These are phyloP conservation scores for Knipowitschia caucasica DNA, from an alignment of 2,797 vertebrate species.

Conservation along the genomic window DNA sequence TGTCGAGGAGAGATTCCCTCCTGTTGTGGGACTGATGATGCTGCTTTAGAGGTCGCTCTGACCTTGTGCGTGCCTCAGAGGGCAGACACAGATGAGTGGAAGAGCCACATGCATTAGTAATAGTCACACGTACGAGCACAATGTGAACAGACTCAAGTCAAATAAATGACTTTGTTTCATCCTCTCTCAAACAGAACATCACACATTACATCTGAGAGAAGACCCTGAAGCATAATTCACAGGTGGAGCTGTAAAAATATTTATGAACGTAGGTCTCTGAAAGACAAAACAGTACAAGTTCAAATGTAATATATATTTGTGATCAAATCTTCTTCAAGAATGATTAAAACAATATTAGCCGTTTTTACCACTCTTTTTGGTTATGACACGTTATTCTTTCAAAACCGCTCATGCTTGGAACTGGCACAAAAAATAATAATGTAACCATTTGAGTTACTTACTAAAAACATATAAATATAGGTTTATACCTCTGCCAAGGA, in stretches of 20 bases:
- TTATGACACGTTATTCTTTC: not conserved
- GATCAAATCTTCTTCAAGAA: no score
- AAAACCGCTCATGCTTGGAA: not conserved
- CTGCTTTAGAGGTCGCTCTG: conserved; percentile 43
- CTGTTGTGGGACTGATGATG: not conserved
- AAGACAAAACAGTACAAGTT: no score
- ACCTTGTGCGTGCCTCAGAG: conserved; percentile 53
- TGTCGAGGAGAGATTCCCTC: not conserved
- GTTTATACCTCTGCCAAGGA: no score
- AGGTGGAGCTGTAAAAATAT: no score
- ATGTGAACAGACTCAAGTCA: not conserved
- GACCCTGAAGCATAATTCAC: not conserved
- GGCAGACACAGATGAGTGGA: conserved; percentile 19
- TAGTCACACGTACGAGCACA: not conserved
- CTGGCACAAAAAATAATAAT: not conserved
- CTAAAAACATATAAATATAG: no score
- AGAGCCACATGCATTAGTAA: conserved; percentile 1
- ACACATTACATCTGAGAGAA: conserved; percentile 3
- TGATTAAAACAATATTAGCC: no score
- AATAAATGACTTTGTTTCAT: conserved; percentile 3
- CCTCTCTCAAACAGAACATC: conserved; percentile 16
- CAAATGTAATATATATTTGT: no score
- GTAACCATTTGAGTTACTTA: not conserved
- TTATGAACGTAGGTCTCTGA: no score
- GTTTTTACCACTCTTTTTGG: conserved; percentile 1